These are phyloP conservation scores for Liasis olivaceus DNA, from an alignment of 2,797 vertebrate species.

Conservation along the genomic window DNA sequence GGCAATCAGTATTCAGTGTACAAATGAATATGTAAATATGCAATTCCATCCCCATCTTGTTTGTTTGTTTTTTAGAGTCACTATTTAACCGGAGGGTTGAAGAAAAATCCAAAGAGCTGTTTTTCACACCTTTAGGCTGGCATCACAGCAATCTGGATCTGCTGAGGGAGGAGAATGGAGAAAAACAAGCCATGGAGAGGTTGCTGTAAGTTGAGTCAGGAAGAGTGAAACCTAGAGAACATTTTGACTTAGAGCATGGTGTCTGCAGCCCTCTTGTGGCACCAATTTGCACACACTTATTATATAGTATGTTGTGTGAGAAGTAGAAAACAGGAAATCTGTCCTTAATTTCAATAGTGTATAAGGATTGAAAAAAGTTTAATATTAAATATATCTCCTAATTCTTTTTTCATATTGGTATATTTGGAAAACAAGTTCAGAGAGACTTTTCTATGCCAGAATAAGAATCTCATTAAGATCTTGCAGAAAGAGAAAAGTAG, in stretches of 20 bases:
- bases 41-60: too few species aligned
- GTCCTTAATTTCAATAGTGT: neutral
- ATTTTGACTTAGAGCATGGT: neutral
- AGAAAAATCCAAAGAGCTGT: constrained; percentile 95
- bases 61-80: constrained; percentile 81
- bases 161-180: constrained; percentile 95
- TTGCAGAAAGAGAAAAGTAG: neutral
- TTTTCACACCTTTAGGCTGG: constrained; percentile 96
- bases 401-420: neutral
- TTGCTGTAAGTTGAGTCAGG: constrained; percentile 85
- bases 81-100: constrained; percentile 96
- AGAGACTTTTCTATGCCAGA: neutral
- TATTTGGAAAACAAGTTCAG: neutral
- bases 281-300: neutral
- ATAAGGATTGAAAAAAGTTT: neutral
- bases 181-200: constrained; percentile 98
- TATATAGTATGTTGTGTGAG: neutral
- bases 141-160: constrained; percentile 97
- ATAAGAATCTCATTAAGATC: neutral
- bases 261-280: too few species aligned
- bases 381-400: neutral
- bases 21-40: neutral
- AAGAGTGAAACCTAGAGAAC: neutral
- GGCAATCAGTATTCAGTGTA: neutral
- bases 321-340: neutral